Evolutionary conservation across 2,113 vertebrate species (phyloP), one percentile per base, ranked within the genome.

Genomic region (Lepus europaeus): DNA sequence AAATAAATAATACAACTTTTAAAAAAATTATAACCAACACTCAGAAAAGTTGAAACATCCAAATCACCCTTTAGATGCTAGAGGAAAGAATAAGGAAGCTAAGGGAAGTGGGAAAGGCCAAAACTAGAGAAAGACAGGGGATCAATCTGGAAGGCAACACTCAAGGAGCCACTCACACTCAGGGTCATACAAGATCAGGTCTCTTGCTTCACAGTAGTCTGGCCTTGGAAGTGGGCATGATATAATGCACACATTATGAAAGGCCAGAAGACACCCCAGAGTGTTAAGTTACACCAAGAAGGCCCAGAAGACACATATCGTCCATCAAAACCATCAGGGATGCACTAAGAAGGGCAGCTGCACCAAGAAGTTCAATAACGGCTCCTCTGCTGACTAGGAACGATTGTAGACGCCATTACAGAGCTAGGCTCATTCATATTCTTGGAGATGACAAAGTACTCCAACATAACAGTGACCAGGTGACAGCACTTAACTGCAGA

Each of bases 371-470:
- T 81, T 45, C 59, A 73, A 31, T 20, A 63, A 9, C 70, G 16
- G 29, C 77, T 84, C 73, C 45, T 87, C 63, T 87, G 14, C n/a
- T 59, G 31, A 49, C 22, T 33, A 39, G n/a, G 13, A 20, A 9
- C 68, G 31, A 11, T 29, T n/a, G 36, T 56, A 87, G 69, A 86
- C 20, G 51, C 72, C 3, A 5, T 53, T 5, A 33, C 5, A 23
- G 13, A 76, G 33, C 33, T n/a, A 72, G 25, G 29, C 53, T 84
- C 16, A 66, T 66, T 73, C 70, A 88, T 85, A 92, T 94, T 88
- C 73, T 84, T 72, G 51, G 20, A 33, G 20, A 69, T 59, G 29
- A 70, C 12, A 68, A 53, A 73, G 31, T 85, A 45, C 36, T 8
- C 16, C 22, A 61, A 19, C 33, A 22, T 33, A 76, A 56, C 14